Evolutionary conservation across 2,113 vertebrate species (phyloP).

Genomic region (Orientallactaga bullata): DNA sequence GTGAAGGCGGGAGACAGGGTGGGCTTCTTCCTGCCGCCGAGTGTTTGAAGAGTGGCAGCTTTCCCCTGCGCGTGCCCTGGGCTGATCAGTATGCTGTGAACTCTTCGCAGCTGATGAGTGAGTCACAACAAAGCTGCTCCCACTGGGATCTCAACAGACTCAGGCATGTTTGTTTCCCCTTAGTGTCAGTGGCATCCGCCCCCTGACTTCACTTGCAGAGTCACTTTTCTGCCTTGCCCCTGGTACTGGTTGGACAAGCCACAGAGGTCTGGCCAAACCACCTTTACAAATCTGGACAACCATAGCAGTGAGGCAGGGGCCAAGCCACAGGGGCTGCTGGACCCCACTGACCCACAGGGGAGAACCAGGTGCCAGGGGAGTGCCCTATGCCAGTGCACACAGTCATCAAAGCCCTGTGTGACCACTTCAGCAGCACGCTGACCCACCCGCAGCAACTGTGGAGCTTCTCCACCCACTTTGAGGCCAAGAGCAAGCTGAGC

Average conservation of each 20-base stretch:
- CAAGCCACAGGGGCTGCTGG: neutral
- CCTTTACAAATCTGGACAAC: neutral
- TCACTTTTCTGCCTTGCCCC: neutral
- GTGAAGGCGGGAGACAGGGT: neutral
- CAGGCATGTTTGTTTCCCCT: neutral
- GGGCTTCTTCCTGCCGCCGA: neutral
- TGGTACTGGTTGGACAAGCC: neutral
- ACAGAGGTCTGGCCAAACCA: neutral
- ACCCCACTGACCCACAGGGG: accelerated
- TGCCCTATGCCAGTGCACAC: neutral
- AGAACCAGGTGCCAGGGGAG: neutral
- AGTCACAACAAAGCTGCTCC: constrained; percentile 64
- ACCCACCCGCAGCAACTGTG: neutral
- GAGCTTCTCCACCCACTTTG: neutral
- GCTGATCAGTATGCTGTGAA: constrained; percentile 52
- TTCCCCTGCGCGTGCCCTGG: constrained; percentile 27
- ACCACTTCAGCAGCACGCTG: neutral
- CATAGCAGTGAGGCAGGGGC: neutral
- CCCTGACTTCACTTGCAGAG: neutral
- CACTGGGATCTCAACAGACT: neutral
- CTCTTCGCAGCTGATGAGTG: constrained; percentile 38
- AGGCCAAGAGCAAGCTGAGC: neutral
- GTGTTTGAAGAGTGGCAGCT: neutral
- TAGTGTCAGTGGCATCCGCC: constrained; percentile 27
- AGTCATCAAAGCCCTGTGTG: neutral